These are phyloP conservation scores for Plagiodera versicolora DNA, from an alignment of 2,888 invertebrate species.

Conservation along the genomic window DNA sequence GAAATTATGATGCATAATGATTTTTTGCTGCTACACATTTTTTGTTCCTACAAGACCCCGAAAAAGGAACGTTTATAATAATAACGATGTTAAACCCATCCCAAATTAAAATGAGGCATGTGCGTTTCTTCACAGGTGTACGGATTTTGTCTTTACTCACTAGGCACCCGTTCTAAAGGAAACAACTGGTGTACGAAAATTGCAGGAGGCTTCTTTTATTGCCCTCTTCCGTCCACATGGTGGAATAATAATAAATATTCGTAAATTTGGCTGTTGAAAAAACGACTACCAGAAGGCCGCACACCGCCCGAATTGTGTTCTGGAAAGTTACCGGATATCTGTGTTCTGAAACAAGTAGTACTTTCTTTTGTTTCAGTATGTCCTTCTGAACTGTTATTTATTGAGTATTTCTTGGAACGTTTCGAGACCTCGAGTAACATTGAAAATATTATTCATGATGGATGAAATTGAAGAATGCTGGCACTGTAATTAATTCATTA, in stretches of 20 bases:
- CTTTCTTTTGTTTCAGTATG: no score
- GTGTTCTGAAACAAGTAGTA: background rate
- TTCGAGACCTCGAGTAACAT: no score
- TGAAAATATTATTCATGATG: no score
- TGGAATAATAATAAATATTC: background rate
- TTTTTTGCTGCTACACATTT: no score
- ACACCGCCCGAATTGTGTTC: background rate
- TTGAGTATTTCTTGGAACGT: no score
- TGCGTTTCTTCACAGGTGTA: conserved; percentile 27
- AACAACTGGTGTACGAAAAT: conserved; percentile 28
- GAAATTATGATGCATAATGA: no score
- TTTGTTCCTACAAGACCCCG: no score
- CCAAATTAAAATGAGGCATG: background rate
- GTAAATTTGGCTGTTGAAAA: conserved; percentile 1
- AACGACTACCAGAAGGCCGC: background rate
- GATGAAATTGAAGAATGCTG: no score
- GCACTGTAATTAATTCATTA: no score
- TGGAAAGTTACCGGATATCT: background rate
- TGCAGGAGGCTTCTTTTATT: conserved; percentile 28
- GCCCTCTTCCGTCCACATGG: conserved; percentile 19
- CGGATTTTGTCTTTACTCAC: conserved; percentile 10
- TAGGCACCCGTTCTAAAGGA: conserved; percentile 23
- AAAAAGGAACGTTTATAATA: background rate
- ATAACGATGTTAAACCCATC: background rate
- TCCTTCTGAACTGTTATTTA: no score